Evolutionary conservation across 2,888 invertebrate species (phyloP), one percentile per base, ranked within the genome.

Genomic region (Cosmorhoe ocellata): DNA sequence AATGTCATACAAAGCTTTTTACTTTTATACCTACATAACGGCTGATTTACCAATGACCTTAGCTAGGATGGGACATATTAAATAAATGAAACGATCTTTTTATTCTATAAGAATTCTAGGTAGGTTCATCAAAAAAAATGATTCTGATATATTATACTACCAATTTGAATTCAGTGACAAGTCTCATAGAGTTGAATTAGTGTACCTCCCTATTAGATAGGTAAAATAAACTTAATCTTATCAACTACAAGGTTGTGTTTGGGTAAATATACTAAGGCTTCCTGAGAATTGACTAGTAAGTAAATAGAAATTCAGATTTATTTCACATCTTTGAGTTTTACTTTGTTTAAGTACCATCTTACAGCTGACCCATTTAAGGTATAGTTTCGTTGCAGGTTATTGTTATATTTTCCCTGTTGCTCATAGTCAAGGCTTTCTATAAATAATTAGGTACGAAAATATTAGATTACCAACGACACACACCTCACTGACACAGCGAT

Each of bases 381-480:
- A 13, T 11, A 22, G 9, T 27, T 27, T 14, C 7, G 3, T 14
- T 31, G 8, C 14, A 22, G 1, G 9, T 32, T 40, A 26, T 1
- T 22, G 26, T 33, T 44, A 11, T 12, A 27, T 31, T 41, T 42
- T 51, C 43, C 33, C 33, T 39, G 24, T 12, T 26, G 31, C 9
- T 43, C 12, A 24, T 30, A 44, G 18, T 49, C 58, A 64, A 71
- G 66, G 67, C 55, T 58, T 64, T 72, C 71, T 74, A 72, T 71
- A 60, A 69, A 56, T 73, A 67, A 56, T 52, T 55, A 34, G 24
- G 46, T 51, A 58, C 55, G 22, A 52, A 51, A 49, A 39, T 49
- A 49, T 44, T 45, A 38, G 13, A 54, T 48, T 58, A 42, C n/a
- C n/a, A n/a, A n/a, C n/a, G n/a, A n/a, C 43, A 32, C 26, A 28